Evolutionary conservation across 2,888 invertebrate genomes (phyloP).

Genomic region (Pristionchus entomophagus): DNA sequence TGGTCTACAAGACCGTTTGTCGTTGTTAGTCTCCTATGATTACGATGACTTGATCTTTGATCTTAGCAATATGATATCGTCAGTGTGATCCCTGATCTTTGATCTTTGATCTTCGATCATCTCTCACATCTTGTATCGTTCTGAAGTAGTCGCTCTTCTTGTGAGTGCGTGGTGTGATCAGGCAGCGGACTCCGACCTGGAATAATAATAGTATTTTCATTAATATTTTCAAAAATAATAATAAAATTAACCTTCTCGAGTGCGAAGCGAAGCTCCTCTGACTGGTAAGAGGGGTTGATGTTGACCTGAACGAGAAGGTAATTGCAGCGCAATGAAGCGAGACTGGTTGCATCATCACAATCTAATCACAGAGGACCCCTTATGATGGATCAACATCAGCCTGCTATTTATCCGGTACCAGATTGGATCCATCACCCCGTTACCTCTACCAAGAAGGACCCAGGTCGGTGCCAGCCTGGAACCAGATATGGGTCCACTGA

Average conservation of each 20-base stretch:
- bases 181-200: conserved; percentile 80
- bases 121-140: conserved; percentile 53
- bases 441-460: background rate
- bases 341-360: no score
- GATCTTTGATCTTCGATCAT: background rate
- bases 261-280: conserved; percentile 84
- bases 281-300: conserved; percentile 85
- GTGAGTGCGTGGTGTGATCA: conserved; percentile 82
- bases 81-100: conserved; percentile 21
- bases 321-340: background rate
- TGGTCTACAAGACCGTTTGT: background rate
- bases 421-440: background rate
- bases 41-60: conserved; percentile 3
- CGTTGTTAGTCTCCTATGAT: no score
- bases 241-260: conserved; percentile 81
- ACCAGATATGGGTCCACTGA: background rate
- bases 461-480: no score
- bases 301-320: conserved; percentile 81
- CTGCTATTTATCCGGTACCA: background rate
- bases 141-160: conserved; percentile 83
- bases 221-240: conserved; percentile 76
- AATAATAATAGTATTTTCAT: background rate
- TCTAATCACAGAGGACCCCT: no score
- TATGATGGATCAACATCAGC: no score
- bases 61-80: background rate